phyloP scores from a whole-genome alignment of 1,140 invertebrate genomes.

The Bilobella aurantiaca region DNA sequence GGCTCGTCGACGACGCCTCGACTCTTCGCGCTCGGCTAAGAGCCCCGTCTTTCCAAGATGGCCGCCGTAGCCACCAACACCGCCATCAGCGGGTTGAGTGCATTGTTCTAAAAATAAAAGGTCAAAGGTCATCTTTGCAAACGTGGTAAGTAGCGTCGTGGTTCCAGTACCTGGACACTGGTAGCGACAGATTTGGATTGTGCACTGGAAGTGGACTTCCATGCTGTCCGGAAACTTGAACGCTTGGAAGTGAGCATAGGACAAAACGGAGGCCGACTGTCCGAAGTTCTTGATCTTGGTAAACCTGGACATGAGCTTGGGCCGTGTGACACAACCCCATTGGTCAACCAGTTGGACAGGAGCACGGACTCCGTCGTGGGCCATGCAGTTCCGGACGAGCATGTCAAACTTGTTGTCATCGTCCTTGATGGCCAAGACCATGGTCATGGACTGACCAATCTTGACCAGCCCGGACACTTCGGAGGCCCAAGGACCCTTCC shows the following conservation, averaged over 20 bases:
- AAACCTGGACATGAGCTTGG: slow-evolving; percentile 83
- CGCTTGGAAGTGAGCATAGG: slow-evolving; percentile 52
- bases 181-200: slow-evolving; percentile 85
- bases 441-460: slow-evolving; percentile 93
- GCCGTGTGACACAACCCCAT: slow-evolving; percentile 77
- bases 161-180: slow-evolving; percentile 49
- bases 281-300: slow-evolving; percentile 94
- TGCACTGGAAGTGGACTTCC: slow-evolving; percentile 93
- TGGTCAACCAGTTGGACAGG: slow-evolving; percentile 91
- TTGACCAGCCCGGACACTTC: slow-evolving; percentile 89
- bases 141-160: slow-evolving; percentile 34
- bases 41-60: slow-evolving; percentile 30
- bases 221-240: slow-evolving; percentile 90
- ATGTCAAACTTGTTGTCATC: slow-evolving; percentile 93
- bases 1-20: no score
- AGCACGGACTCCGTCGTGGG: slow-evolving; percentile 83
- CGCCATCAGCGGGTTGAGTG: slow-evolving; percentile 57
- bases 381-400: slow-evolving; percentile 86
- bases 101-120: slow-evolving; percentile 58
- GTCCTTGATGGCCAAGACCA: slow-evolving; percentile 91
- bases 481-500: slow-evolving; percentile 89
- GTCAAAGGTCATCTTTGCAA: slow-evolving; percentile 43
- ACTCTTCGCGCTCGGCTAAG: slow-evolving; percentile 31
- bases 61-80: slow-evolving; percentile 42
- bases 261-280: slow-evolving; percentile 61